Percentiles rank a stretch among this genome's conserved stretches.
These are phyloP conservation scores for Falco cherrug DNA, from an alignment of 2,797 vertebrate genomes.

Conservation along the genomic window DNA sequence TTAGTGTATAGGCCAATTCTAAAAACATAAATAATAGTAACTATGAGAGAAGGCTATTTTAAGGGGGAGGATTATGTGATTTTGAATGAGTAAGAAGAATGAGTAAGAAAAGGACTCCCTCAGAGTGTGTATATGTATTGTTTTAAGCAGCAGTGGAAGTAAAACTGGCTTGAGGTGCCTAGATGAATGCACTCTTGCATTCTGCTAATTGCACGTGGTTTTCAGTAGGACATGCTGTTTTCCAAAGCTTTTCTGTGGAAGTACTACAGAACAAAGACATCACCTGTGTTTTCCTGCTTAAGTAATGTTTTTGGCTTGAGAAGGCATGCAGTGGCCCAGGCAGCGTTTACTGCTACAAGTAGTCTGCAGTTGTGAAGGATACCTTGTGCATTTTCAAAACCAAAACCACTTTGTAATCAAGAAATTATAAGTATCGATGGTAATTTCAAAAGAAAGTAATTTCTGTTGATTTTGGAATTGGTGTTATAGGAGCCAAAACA, in stretches of 20 bases:
- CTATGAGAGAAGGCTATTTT: slow-evolving; percentile 64
- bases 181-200: neutral
- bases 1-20: slow-evolving; percentile 57
- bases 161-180: slow-evolving; percentile 50
- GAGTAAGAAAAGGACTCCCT: slow-evolving; percentile 45
- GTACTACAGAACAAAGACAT: slow-evolving; percentile 34
- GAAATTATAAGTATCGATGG: neutral
- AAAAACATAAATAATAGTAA: slow-evolving; percentile 71
- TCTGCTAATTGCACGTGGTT: neutral
- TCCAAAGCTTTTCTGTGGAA: slow-evolving; percentile 46
- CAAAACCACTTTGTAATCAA: neutral
- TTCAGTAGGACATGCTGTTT: slow-evolving; percentile 11
- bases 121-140: slow-evolving; percentile 4
- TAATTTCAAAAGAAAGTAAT: neutral
- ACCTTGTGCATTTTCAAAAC: neutral
- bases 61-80: slow-evolving; percentile 63
- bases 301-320: neutral
- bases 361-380: neutral
- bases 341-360: neutral
- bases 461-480: neutral
- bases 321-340: neutral
- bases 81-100: slow-evolving; percentile 63
- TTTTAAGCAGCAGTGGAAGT: slow-evolving; percentile 36
- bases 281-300: slow-evolving; percentile 6
- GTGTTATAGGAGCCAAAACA: neutral